Evolutionary conservation across 2,113 vertebrate genomes (phyloP).

Genomic region (Nibea coibor): DNA sequence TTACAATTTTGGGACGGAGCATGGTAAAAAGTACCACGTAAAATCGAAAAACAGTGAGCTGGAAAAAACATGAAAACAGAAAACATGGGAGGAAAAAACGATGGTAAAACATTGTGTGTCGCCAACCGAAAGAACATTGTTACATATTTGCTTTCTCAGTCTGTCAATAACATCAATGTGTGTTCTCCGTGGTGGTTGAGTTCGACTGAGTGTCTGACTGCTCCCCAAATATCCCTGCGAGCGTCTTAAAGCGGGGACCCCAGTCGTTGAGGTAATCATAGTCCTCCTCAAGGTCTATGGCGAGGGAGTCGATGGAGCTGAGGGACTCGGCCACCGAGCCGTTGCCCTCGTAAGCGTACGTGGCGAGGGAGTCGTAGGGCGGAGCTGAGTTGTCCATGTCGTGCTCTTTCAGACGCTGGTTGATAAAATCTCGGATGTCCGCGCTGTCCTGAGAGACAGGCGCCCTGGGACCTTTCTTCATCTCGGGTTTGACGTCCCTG

Average conservation of each 20-base stretch:
- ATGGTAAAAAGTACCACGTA: constrained; percentile 45
- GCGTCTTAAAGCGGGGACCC: constrained; percentile 96
- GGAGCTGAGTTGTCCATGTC: constrained; percentile 91
- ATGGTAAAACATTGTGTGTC: constrained; percentile 31
- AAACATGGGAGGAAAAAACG: constrained; percentile 17
- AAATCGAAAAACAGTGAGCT: constrained; percentile 52
- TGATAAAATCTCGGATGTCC: constrained; percentile 95
- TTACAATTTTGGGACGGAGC: constrained; percentile 71
- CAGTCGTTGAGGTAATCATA: constrained; percentile 95
- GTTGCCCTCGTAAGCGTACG: constrained; percentile 95
- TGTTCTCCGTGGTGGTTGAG: constrained; percentile 74
- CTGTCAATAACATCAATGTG: constrained; percentile 77
- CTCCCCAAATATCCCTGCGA: constrained; percentile 95
- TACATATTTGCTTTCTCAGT: constrained; percentile 56
- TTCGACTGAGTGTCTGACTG: constrained; percentile 84
- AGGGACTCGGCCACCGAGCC: constrained; percentile 95
- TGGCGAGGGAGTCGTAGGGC: constrained; percentile 96
- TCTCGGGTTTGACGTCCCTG: constrained; percentile 94
- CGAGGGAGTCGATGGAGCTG: constrained; percentile 92
- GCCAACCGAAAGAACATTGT: constrained; percentile 46
- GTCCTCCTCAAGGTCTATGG: constrained; percentile 89
- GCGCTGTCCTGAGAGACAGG: constrained; percentile 86
- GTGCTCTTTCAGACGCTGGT: constrained; percentile 91
- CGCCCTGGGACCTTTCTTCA: constrained; percentile 79
- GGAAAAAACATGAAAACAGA: constrained; percentile 42